Conservation (phyloP, 2,888 invertebrate species). For the Lucinisca nassula region DNA sequence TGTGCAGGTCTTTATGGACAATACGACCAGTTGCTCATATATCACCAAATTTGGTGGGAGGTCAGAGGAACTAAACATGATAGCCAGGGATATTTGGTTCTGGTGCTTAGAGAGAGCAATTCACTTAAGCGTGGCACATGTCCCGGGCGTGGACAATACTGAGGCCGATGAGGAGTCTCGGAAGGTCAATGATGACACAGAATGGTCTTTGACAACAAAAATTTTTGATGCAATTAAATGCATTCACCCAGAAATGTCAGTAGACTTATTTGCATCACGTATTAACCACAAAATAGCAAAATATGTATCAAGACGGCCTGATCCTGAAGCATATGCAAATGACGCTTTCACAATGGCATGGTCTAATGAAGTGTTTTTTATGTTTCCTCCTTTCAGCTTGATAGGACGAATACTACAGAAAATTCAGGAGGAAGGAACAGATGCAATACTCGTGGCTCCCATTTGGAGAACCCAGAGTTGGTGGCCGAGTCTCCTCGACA, state of each 20-base stretch:
- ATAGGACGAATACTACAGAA: constrained; percentile 23
- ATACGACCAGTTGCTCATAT: constrained; percentile 32
- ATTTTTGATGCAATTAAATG: constrained; percentile 8
- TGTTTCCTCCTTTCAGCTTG: constrained; percentile 56
- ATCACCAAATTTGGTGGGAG: constrained; percentile 35
- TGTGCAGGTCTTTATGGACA: not conserved
- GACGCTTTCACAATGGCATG: constrained; percentile 34
- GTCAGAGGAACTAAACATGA: not conserved
- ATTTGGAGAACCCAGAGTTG: constrained; percentile 36
- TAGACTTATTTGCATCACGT: constrained; percentile 54
- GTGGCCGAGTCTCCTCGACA: constrained; percentile 16
- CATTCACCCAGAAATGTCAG: not conserved
- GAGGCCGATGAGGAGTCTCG: constrained; percentile 30
- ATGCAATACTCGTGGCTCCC: constrained; percentile 27
- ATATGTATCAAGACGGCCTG: constrained; percentile 48
- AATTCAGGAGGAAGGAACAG: constrained; percentile 15
- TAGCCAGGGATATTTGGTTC: constrained; percentile 30
- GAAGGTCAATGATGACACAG: constrained; percentile 37
- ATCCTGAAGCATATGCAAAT: constrained; percentile 39
- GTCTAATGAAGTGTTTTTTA: not conserved
- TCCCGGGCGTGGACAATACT: constrained; percentile 36
- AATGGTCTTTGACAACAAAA: constrained; percentile 31
- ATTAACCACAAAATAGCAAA: constrained; percentile 33
- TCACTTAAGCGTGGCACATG: constrained; percentile 34
- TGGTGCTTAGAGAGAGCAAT: constrained; percentile 42